Conservation (phyloP, 2,113 vertebrate genomes). For the Melanotaenia duboulayi region DNA sequence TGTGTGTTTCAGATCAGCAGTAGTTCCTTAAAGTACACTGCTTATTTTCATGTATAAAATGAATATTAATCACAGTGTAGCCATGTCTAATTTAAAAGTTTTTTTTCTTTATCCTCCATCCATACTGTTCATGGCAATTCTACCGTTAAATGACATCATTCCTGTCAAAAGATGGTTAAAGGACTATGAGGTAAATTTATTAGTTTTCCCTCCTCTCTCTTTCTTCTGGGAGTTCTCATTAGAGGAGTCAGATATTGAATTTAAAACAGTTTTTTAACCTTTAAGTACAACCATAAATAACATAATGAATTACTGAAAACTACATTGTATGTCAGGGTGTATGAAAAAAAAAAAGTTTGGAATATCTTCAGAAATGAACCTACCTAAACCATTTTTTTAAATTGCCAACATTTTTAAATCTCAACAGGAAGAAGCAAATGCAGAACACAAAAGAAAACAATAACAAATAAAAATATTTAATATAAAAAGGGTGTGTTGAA, state of each 20-base stretch:
- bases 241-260: neutral
- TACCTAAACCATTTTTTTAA: too few relatives aligned
- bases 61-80: constrained; percentile 15
- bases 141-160: constrained; percentile 6
- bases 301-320: too few relatives aligned
- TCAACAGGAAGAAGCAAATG: too few relatives aligned
- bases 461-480: too few relatives aligned
- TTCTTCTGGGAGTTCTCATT: neutral
- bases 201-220: constrained; percentile 28
- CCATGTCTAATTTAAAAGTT: constrained; percentile 14
- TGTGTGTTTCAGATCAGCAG: constrained; percentile 18
- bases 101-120: neutral
- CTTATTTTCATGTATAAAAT: constrained; percentile 28
- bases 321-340: too few relatives aligned
- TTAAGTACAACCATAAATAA: neutral
- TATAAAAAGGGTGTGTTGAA: too few relatives aligned
- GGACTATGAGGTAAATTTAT: neutral
- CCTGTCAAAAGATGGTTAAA: neutral
- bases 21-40: neutral
- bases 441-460: too few relatives aligned
- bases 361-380: too few relatives aligned
- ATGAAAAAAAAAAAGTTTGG: too few relatives aligned
- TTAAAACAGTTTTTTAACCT: neutral
- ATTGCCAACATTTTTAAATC: too few relatives aligned
- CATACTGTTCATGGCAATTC: constrained; percentile 6